Evolutionary conservation across 2,113 vertebrate genomes (phyloP).

Genomic region (Cyrtonyx montezumae): DNA sequence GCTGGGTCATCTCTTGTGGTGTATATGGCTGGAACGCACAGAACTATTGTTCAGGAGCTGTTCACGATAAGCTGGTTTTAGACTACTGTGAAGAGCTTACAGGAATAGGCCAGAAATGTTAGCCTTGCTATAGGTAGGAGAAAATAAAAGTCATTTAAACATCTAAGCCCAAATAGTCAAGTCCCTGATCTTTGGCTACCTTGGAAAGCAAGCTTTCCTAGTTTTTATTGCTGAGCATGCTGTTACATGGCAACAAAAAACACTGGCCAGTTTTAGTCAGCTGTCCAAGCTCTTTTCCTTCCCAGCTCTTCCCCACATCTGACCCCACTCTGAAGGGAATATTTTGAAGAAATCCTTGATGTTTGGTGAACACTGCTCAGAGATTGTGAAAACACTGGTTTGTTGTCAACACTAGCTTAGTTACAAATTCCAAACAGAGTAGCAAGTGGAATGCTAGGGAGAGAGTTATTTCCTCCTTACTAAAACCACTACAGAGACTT

Average conservation of each 20-base stretch:
- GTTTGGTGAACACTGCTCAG: neutral
- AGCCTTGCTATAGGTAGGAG: neutral
- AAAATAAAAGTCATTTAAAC: neutral
- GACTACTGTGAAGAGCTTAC: neutral
- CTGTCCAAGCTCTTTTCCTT: neutral
- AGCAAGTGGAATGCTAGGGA: neutral
- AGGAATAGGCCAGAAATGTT: neutral
- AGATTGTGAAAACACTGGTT: neutral
- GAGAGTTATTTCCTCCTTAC: neutral
- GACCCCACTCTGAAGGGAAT: neutral
- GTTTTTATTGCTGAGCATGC: neutral
- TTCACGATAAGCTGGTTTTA: neutral
- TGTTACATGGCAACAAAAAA: neutral
- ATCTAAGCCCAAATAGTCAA: neutral
- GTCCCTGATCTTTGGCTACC: neutral
- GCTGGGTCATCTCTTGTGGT: neutral
- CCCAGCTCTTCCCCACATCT: neutral
- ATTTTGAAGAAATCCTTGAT: neutral
- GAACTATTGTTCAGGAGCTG: neutral
- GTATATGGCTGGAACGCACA: neutral
- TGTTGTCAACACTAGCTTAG: neutral
- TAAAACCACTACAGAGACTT: neutral
- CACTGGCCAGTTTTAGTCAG: neutral
- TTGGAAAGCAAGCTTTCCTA: neutral
- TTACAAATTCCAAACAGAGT: neutral